Evolutionary conservation across 2,888 invertebrate genomes (phyloP).

Genomic region (Caenorhabditis sp.): DNA sequence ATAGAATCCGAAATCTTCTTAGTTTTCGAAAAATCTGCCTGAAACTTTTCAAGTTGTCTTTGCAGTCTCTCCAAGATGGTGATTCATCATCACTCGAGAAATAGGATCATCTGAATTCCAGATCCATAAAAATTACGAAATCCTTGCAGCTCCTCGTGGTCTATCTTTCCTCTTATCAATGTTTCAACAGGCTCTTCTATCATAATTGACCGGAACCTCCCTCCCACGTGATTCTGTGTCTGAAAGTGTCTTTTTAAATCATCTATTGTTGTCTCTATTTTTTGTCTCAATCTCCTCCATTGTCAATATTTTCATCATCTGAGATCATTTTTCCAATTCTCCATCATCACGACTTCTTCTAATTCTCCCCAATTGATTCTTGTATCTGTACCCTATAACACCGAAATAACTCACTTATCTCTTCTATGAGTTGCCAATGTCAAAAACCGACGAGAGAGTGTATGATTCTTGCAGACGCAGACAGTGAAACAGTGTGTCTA

Average conservation of each 20-base stretch:
- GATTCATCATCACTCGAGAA: not conserved
- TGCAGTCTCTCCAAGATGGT: too few species aligned
- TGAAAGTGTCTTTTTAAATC: slow-evolving; percentile 6
- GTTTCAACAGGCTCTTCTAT: slow-evolving; percentile 8
- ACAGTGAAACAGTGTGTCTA: slow-evolving; percentile 36
- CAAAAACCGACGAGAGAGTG: slow-evolving; percentile 13
- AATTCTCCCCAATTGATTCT: not conserved
- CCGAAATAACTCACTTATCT: slow-evolving; percentile 37
- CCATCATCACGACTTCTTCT: slow-evolving; percentile 9
- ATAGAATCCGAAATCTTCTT: too few species aligned
- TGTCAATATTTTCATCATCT: slow-evolving; percentile 28
- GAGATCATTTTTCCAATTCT: slow-evolving; percentile 4
- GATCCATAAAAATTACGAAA: slow-evolving; percentile 13
- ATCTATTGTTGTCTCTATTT: slow-evolving; percentile 12
- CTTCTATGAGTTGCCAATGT: slow-evolving; percentile 39
- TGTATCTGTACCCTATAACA: not conserved
- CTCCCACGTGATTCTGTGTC: slow-evolving; percentile 17
- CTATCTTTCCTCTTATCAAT: slow-evolving; percentile 2
- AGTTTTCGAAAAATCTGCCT: too few species aligned
- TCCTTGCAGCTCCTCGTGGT: not conserved
- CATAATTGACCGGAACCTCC: slow-evolving; percentile 19
- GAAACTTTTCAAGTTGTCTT: too few species aligned
- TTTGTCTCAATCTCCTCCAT: slow-evolving; percentile 13
- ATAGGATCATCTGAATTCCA: not conserved
- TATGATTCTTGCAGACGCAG: slow-evolving; percentile 18